Conservation (phyloP, 2,888 invertebrate genomes). For the Ormyrus thymus region DNA sequence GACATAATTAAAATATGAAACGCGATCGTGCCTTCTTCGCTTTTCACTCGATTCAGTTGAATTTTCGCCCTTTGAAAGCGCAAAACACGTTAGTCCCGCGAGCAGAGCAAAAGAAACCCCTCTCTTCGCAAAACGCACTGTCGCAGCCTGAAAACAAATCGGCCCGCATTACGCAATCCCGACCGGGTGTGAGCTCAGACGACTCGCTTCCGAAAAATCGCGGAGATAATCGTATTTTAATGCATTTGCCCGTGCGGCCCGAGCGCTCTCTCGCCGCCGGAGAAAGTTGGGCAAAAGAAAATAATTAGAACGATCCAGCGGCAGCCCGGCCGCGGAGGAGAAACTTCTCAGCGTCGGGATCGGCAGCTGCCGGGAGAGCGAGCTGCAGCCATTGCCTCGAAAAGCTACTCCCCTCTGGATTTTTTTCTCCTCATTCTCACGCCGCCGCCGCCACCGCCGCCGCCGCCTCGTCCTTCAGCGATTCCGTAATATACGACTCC, state of each 20-base stretch:
- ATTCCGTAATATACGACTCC: constrained; percentile 1
- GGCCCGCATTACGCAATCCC: no score
- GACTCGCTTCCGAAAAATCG: not conserved
- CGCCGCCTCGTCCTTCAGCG: constrained; percentile 2
- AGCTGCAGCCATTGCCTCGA: constrained; percentile 18
- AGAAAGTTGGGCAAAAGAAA: constrained; percentile 34
- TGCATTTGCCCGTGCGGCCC: not conserved
- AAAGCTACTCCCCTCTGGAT: constrained; percentile 31
- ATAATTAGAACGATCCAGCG: constrained; percentile 44
- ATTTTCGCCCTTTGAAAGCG: no score
- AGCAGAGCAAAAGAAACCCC: no score
- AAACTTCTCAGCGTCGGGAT: constrained; percentile 1
- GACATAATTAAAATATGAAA: no score
- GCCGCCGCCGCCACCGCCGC: not conserved
- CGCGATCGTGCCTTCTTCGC: no score
- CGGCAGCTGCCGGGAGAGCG: constrained; percentile 27
- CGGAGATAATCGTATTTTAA: constrained; percentile 5
- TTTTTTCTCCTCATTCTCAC: not conserved
- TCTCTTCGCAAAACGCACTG: no score
- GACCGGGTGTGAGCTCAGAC: no score
- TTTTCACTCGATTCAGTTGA: no score
- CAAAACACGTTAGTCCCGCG: no score
- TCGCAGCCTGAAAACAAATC: no score
- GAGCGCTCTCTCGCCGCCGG: not conserved
- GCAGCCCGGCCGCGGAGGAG: constrained; percentile 2